Base-by-base conservation (phyloP, 1,140 invertebrate genomes). In the Drosophila kikkawai region DNA sequence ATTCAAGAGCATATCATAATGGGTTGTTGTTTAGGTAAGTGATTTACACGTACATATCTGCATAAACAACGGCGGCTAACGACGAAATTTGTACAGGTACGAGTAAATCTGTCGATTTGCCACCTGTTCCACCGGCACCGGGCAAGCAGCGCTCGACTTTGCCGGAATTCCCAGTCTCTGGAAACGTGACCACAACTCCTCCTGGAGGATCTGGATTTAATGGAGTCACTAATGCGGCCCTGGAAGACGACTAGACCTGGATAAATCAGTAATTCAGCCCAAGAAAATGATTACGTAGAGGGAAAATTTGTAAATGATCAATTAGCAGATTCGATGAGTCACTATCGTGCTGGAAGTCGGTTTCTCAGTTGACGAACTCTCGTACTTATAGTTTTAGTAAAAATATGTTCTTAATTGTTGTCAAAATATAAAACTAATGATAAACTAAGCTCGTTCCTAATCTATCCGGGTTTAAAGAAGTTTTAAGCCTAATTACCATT, bases 11-110 rank as follows among this genome's bases (percentile, higher is more conserved):
- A 19, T 53, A 68, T 9, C 57, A 88, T 47, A 64, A 90, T 91
- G 87, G 87, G 87, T 82, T 66, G 88, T 76, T 91, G 87, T 74
- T 91, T 51, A 41, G 75, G 87, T 91, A 84, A 91, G 83, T 53
- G 29, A 53, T 58, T 22, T 53, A 32, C 58, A 47, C 51, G 32
- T 59, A 69, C 48, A 44, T 59, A 69, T 36, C 50, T 17, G 22
- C 47, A 45, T 41, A 63, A 51, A 26, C 59, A 55, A 42, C 11
- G 45, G 29, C 7, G 39, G 58, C 47, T 55, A 50, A 61, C 44
- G n/a, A 37, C 53, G n/a, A 45, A 39, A 55, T 61, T 13, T 61
- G 66, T 60, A 42, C 9, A 91, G 87, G 88, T 59, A 75, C 71
- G 13, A 81, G 87, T 64, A 91, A 91, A 47, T 91, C 87, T 4